A percentile compares a stretch with the other conserved stretches of the same genome.
phyloP scores from a whole-genome alignment of 1,140 invertebrate genomes.

The Atopsyche davidsoni region DNA sequence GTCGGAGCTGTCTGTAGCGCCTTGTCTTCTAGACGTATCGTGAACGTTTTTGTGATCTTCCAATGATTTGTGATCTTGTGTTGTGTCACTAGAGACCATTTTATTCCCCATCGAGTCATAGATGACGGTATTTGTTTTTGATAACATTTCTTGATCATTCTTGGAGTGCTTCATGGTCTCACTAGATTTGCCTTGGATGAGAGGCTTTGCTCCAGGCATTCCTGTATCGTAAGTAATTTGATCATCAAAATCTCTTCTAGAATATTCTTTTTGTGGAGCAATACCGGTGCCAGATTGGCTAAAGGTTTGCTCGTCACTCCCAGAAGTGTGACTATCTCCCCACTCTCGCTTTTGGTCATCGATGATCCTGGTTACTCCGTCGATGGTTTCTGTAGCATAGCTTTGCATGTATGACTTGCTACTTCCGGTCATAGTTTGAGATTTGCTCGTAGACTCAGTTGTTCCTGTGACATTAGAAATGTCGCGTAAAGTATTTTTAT shows the following conservation, averaged over 20 bases:
- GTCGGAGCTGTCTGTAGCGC: too few relatives aligned
- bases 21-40: too few relatives aligned
- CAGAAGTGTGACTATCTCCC: slow-evolving; percentile 35
- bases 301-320: slow-evolving; percentile 46
- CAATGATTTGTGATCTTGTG: slow-evolving; percentile 9
- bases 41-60: background rate
- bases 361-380: slow-evolving; percentile 40
- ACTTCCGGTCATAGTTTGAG: slow-evolving; percentile 9
- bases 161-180: slow-evolving; percentile 23
- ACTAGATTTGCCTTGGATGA: slow-evolving; percentile 20
- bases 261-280: slow-evolving; percentile 48
- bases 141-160: slow-evolving; percentile 25
- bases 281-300: slow-evolving; percentile 46
- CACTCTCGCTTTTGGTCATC: slow-evolving; percentile 39
- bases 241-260: slow-evolving; percentile 47
- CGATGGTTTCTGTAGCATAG: slow-evolving; percentile 39
- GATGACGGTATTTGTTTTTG: slow-evolving; percentile 19
- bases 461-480: slow-evolving; percentile 9
- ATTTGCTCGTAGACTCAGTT: slow-evolving; percentile 18
- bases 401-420: slow-evolving; percentile 29
- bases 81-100: slow-evolving; percentile 5
- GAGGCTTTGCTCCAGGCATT: slow-evolving; percentile 40
- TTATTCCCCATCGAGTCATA: slow-evolving; percentile 24
- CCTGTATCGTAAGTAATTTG: slow-evolving; percentile 50
- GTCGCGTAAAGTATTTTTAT: background rate